These are phyloP conservation scores for Probaryconus sp. DNA, from an alignment of 1,140 invertebrate genomes.

Conservation along the genomic window DNA sequence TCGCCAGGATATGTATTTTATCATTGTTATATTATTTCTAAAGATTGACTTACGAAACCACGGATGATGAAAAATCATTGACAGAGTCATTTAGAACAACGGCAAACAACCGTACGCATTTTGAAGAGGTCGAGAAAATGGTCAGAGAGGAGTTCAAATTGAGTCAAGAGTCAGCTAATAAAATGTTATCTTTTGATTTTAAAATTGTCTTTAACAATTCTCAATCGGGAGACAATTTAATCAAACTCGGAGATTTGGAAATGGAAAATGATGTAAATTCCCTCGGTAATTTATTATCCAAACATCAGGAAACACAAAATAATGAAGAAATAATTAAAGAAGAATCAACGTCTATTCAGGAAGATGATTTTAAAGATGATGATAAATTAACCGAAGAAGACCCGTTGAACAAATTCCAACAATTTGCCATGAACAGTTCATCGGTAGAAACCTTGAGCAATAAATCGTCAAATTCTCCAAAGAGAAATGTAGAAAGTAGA, in stretches of 20 bases:
- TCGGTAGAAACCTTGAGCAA: neutral
- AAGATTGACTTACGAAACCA: conserved; percentile 7
- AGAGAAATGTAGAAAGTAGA: neutral
- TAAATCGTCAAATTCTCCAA: neutral
- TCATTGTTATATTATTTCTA: neutral
- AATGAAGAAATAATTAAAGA: too few species aligned
- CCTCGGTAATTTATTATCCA: too few species aligned
- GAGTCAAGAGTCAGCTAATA: conserved; percentile 9
- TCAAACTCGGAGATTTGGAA: too few species aligned
- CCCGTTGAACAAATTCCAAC: too few species aligned
- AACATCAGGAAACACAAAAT: too few species aligned
- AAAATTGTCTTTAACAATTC: too few species aligned
- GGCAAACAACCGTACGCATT: neutral
- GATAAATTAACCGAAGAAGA: too few species aligned
- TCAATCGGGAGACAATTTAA: too few species aligned
- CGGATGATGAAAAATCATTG: neutral
- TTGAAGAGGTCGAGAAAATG: conserved; percentile 29
- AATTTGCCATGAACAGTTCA: too few species aligned
- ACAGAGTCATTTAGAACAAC: conserved; percentile 2
- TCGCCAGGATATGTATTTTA: neutral
- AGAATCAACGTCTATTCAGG: too few species aligned
- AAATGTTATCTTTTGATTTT: neutral
- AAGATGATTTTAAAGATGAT: too few species aligned
- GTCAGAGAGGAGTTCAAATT: conserved; percentile 35
- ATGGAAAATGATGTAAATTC: neutral